Base-by-base conservation (phyloP, 2,113 vertebrate species). In the Melanerpes aurifrons region DNA sequence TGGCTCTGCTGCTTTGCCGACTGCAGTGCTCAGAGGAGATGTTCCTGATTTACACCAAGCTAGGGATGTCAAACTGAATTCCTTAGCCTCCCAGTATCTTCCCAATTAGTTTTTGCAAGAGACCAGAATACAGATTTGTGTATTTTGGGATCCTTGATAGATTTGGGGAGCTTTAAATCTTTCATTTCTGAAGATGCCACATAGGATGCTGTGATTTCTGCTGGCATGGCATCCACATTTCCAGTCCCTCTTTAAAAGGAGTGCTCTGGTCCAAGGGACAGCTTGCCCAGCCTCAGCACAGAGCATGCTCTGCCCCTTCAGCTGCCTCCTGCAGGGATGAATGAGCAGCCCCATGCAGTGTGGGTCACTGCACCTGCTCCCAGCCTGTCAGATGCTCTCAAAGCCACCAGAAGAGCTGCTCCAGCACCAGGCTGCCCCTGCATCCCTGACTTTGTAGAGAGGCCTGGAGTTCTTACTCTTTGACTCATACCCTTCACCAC, bases 281-380 rank as follows among this genome's bases (percentile, higher is more conserved):
- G 68, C 24, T 26, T 12, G 40, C 20, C 8, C 63, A 9, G 31
- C 18, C 70, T n/a, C 26, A 14, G 20, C 28, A 47, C 20, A 24
- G 66, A 24, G 43, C 66, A 48, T 31, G 17, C 66, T 12, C 29
- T 48, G 45, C 22, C 15, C 45, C 21, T 24, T 32, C 11, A 48
- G 12, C 66, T 21, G 13, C 7, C 19, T 29, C 11, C 37, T 16
- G 8, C 28, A 43, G 48, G 9, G 47, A 8, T 21, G 81, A 53
- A 21, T 35, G 3, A 2, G n/a, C 35, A 19, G 70, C 67, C 80
- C 82, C 29, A 2, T 16, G 54, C 58, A 11, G 47, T 7, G 58
- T 32, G 61, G 89, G 82, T 79, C 76, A 16, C 47, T 35, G 89
- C 86, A 37, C 86, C 86, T 69, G 92, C 82, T 53, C 73, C 79